Conservation (phyloP, 2,113 vertebrate species). For the Turnix velox region DNA sequence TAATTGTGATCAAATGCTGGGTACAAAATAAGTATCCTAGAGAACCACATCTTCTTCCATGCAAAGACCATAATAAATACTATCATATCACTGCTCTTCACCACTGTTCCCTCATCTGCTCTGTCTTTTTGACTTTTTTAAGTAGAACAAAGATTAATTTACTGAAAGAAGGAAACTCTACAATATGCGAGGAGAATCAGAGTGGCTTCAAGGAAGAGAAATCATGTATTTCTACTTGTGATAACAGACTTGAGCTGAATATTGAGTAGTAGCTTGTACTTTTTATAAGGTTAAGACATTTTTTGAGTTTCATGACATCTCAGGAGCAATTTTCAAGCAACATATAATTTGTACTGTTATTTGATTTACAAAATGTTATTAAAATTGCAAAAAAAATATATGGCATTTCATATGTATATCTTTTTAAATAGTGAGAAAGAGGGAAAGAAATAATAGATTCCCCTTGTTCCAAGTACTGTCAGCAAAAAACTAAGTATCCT, state of each 20-base stretch:
- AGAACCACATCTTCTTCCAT: background rate
- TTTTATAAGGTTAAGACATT: background rate
- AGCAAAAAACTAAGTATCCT: background rate
- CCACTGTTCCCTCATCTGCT: background rate
- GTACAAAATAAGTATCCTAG: background rate
- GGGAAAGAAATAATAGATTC: background rate
- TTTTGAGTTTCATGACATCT: background rate
- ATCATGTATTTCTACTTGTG: background rate
- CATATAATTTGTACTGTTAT: background rate
- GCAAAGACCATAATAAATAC: background rate
- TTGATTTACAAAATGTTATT: background rate
- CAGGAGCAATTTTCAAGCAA: background rate
- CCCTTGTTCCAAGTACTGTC: background rate
- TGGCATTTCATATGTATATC: rapidly evolving
- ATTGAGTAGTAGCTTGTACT: background rate
- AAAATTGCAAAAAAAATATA: background rate
- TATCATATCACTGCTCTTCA: background rate
- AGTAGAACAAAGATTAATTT: conserved; percentile 3
- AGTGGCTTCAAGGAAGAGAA: background rate
- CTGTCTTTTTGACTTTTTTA: background rate
- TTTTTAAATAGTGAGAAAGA: background rate
- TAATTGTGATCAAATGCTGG: background rate
- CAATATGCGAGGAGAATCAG: background rate
- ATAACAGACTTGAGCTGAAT: background rate
- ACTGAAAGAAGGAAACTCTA: background rate